Evolutionary conservation across 2,888 invertebrate genomes (phyloP).

Genomic region (Hirudinaria manillensis): DNA sequence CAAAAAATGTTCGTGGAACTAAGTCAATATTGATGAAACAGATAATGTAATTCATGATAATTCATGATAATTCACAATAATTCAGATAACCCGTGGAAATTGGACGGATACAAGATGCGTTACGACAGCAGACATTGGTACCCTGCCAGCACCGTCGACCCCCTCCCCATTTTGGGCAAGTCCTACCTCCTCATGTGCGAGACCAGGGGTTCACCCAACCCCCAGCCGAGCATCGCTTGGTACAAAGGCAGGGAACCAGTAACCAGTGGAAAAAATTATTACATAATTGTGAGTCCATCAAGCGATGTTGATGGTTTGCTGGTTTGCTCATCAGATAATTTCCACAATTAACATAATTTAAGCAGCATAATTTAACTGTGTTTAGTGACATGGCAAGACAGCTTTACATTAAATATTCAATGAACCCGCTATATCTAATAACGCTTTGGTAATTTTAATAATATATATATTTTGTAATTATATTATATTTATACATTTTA

Average conservation of each 20-base stretch:
- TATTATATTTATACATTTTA: too few species aligned
- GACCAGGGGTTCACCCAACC: conserved; percentile 39
- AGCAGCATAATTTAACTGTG: too few species aligned
- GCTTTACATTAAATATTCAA: too few species aligned
- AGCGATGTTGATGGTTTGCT: neutral
- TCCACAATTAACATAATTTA: too few species aligned
- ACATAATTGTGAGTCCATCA: conserved; percentile 39
- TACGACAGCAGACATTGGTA: conserved; percentile 41
- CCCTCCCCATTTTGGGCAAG: conserved; percentile 39
- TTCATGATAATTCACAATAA: neutral
- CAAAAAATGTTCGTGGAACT: too few species aligned
- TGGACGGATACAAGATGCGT: conserved; percentile 41
- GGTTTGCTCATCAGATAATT: neutral
- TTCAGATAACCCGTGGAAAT: conserved; percentile 41
- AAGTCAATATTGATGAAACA: too few species aligned
- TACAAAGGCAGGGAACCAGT: conserved; percentile 37
- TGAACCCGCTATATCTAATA: too few species aligned
- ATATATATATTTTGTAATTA: too few species aligned
- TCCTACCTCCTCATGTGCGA: conserved; percentile 42
- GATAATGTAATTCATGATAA: too few species aligned
- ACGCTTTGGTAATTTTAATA: too few species aligned
- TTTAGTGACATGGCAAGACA: too few species aligned
- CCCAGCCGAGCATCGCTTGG: conserved; percentile 40
- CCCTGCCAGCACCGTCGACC: conserved; percentile 33
- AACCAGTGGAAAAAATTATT: conserved; percentile 38